A percentile compares a stretch with the other conserved stretches of the same genome.
phyloP scores from a whole-genome alignment of 2,797 vertebrate genomes.

The Cyclura pinguis region DNA sequence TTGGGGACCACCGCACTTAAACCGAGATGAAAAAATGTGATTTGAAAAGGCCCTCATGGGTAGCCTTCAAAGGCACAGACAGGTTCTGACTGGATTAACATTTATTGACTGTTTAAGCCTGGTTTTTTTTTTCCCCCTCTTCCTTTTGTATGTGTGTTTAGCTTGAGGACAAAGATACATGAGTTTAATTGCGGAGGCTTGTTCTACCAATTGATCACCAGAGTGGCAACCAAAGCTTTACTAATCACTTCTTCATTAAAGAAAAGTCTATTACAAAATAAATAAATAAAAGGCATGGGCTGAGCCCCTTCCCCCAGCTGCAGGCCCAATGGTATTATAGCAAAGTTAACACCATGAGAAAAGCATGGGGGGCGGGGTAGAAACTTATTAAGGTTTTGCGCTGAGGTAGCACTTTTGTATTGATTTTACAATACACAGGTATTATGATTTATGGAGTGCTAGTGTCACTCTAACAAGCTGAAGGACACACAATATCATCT shows the following conservation, averaged over 20 bases:
- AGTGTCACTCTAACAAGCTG: slow-evolving; percentile 99
- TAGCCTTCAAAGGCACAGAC: slow-evolving; percentile 96
- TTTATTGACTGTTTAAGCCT: slow-evolving; percentile 99
- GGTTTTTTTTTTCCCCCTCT: slow-evolving; percentile 65
- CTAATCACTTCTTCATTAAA: slow-evolving; percentile 98
- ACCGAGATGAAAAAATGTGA: slow-evolving; percentile 88
- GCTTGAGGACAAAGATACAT: slow-evolving; percentile 95
- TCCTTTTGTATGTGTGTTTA: slow-evolving; percentile 76
- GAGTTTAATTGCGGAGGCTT: slow-evolving; percentile 94
- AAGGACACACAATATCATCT: slow-evolving; percentile 99
- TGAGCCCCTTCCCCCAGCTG: slow-evolving; percentile 88
- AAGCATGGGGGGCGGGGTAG: slow-evolving; percentile 74
- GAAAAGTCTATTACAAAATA: slow-evolving; percentile 99
- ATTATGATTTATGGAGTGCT: slow-evolving; percentile 99
- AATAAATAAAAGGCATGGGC: slow-evolving; percentile 92
- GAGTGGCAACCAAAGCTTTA: slow-evolving; percentile 96
- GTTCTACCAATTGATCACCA: slow-evolving; percentile 98
- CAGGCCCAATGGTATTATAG: slow-evolving; percentile 93
- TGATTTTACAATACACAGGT: slow-evolving; percentile 99
- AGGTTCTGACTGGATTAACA: slow-evolving; percentile 99
- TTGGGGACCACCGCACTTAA: slow-evolving; percentile 89
- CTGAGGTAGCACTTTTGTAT: slow-evolving; percentile 99
- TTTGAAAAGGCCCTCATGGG: slow-evolving; percentile 89
- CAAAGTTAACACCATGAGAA: slow-evolving; percentile 97
- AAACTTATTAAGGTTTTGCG: slow-evolving; percentile 98